These are phyloP conservation scores for Corvus cornix DNA, from an alignment of 2,113 vertebrate species.

Conservation along the genomic window DNA sequence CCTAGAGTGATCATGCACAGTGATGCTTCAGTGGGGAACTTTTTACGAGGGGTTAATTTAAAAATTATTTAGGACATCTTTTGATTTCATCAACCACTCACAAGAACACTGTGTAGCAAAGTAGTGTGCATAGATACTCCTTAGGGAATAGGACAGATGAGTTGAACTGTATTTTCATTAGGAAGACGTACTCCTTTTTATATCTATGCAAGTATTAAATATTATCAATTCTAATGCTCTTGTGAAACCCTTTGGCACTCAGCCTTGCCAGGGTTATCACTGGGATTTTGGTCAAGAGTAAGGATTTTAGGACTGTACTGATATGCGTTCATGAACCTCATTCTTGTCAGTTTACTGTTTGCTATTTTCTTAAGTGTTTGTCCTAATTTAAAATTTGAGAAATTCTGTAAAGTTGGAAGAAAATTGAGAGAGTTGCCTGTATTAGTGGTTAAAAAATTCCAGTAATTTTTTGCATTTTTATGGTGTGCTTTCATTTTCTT, in stretches of 20 bases:
- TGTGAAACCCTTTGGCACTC: neutral
- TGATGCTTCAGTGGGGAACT: neutral
- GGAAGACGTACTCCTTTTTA: neutral
- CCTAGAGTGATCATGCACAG: neutral
- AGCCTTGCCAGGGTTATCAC: neutral
- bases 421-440: neutral
- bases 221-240: neutral
- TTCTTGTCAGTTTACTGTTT: neutral
- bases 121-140: neutral
- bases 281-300: neutral
- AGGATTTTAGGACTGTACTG: neutral
- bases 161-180: neutral
- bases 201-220: neutral
- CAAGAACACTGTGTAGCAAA: neutral
- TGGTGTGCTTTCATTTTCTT: neutral
- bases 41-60: neutral
- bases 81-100: neutral
- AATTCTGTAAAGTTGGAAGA: neutral
- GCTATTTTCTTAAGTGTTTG: neutral
- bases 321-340: fast-evolving
- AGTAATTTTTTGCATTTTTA: neutral
- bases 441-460: neutral
- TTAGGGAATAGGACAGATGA: neutral
- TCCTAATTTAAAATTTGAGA: neutral
- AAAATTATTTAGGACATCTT: neutral